A percentile compares a stretch with the other conserved stretches of the same genome.
Evolutionary conservation across 2,113 vertebrate species (phyloP).

Genomic region (Spilogale gracilis): DNA sequence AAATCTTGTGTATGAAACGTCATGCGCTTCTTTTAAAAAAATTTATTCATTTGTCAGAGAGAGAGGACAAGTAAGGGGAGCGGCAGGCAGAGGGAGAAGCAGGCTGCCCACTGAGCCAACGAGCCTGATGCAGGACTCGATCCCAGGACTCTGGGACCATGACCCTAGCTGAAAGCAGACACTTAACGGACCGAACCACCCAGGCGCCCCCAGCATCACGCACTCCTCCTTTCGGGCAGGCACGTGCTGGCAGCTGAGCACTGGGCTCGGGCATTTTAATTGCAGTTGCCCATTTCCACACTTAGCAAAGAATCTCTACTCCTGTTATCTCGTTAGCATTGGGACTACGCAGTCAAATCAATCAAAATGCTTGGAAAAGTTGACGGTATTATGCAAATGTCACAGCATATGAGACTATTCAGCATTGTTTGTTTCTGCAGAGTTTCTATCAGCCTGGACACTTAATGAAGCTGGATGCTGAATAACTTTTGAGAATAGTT

Average conservation of each 20-base stretch:
- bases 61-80: not conserved
- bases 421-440: not conserved
- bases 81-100: not conserved
- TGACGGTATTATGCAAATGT: not conserved
- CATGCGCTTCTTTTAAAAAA: not conserved
- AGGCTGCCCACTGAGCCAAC: not conserved
- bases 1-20: not conserved
- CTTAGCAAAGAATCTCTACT: not conserved
- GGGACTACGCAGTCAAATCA: not conserved
- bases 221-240: not conserved
- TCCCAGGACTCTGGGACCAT: not conserved
- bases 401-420: not conserved
- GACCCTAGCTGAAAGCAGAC: not conserved
- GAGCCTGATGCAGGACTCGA: not conserved
- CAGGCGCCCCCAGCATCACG: not conserved
- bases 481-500: not conserved
- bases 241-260: not conserved
- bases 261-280: not conserved
- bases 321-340: conserved; percentile 38
- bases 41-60: not conserved
- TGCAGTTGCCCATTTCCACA: not conserved
- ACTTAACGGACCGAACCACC: not conserved
- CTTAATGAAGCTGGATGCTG: conserved; percentile 10
- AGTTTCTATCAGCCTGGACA: not conserved
- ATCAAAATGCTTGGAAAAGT: conserved; percentile 24